Conservation (phyloP, 2,888 invertebrate genomes). For the Isotomurus palustris region DNA sequence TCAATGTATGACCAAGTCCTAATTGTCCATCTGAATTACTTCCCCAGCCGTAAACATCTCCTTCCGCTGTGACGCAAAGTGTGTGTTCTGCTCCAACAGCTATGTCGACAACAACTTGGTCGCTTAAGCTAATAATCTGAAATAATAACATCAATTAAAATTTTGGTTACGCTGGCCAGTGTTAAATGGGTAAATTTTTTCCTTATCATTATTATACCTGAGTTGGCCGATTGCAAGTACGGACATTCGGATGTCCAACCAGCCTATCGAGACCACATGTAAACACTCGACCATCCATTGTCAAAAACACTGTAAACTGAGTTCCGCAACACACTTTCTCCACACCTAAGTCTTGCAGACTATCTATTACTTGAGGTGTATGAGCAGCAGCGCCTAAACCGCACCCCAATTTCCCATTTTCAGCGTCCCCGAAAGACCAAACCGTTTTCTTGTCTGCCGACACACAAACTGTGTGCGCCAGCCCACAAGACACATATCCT, state of each 20-base stretch:
- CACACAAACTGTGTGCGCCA: constrained; percentile 62
- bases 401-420: constrained; percentile 58
- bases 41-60: constrained; percentile 50
- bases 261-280: constrained; percentile 61
- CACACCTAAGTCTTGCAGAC: constrained; percentile 56
- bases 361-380: constrained; percentile 53
- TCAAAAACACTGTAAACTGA: constrained; percentile 61
- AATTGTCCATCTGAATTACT: constrained; percentile 61
- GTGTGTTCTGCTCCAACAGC: constrained; percentile 61
- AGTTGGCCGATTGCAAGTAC: constrained; percentile 56
- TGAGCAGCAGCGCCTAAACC: constrained; percentile 29
- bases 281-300: constrained; percentile 57
- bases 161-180: neutral
- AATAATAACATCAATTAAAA: neutral
- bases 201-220: constrained; percentile 45
- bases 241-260: constrained; percentile 57
- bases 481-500: constrained; percentile 57
- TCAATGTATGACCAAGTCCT: constrained; percentile 57
- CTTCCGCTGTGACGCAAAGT: constrained; percentile 54
- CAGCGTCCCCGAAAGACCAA: constrained; percentile 64
- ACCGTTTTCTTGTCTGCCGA: constrained; percentile 58
- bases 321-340: constrained; percentile 62
- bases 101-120: constrained; percentile 57
- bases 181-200: neutral
- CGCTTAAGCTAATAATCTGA: constrained; percentile 52